Base-by-base conservation (phyloP, 2,888 invertebrate species). In the Synergus umbraculus region DNA sequence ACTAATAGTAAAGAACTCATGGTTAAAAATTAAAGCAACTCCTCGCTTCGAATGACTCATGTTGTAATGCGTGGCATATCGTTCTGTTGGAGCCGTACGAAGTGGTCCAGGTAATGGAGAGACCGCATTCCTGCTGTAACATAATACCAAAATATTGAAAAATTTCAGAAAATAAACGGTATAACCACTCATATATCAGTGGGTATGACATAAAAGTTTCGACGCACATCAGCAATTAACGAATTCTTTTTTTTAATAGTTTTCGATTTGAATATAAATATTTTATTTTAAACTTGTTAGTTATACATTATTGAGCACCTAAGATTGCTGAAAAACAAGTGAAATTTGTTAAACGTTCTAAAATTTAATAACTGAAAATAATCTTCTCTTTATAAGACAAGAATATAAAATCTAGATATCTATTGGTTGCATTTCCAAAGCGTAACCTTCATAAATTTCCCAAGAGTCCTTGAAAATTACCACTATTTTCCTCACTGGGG, bases 11-110 rank as follows among this genome's bases (percentile, higher is more conserved):
- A 98, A 98, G 88, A 94, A 93, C 92, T 97, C 97, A 90, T 98
- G 98, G 91, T 98, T 98, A 89, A 98, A 97, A 88, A 98, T 97
- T 18, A 98, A 91, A 4, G 98, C 98, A 85, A 95, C 92, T 4
- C 98, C 98, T 79, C 98, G 95, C 82, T 95, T 93, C 85, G 94
- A 94, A 91, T 98, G 97, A 87, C 95, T 95, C 98, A 98, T 98
- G 85, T 96, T 97, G 91, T 98, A 98, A 89, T 96, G 95, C 0
- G 94, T 93, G 0, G 96, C 95, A 91, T 96, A 94, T 83, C 95
- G 94, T 78, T 94, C 94, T 12, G 92, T 92, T 76, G 92, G 90
- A 76, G 92, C 89, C 18, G 85, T 86, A 78, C 87, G 89, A 43
- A 89, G 49, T 43, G 87, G 83, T 76, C 86, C 85, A 60, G 83